A percentile compares a stretch with the other conserved stretches of the same genome.
Conservation (phyloP, 2,113 vertebrate species). For the Zeus faber region DNA sequence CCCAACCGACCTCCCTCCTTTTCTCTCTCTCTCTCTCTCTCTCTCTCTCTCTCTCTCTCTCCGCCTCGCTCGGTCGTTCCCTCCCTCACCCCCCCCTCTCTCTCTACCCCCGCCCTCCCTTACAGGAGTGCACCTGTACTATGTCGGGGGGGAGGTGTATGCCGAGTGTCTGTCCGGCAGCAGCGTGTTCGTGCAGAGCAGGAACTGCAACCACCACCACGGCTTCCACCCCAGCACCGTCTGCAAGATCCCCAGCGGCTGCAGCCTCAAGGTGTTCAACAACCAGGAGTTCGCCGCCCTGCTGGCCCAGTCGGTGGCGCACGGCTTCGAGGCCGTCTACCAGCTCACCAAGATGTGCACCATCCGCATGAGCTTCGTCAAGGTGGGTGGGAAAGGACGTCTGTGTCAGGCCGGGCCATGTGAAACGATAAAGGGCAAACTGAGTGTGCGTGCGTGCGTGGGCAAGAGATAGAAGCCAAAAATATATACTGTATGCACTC, state of each 20-base stretch:
- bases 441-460: too few relatives aligned
- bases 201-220: conserved; percentile 86
- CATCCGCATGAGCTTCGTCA: conserved; percentile 2
- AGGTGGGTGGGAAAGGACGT: too few relatives aligned
- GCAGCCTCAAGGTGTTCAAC: conserved; percentile 79
- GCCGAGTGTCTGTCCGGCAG: conserved; percentile 84
- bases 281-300: conserved; percentile 85
- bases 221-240: conserved; percentile 23
- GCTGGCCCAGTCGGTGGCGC: conserved; percentile 83
- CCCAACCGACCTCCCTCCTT: too few relatives aligned
- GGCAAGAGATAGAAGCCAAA: too few relatives aligned
- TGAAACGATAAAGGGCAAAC: too few relatives aligned
- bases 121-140: conserved; percentile 85
- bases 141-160: conserved; percentile 83
- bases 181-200: conserved; percentile 85
- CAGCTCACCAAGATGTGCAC: conserved; percentile 84
- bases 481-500: too few relatives aligned
- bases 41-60: too few relatives aligned
- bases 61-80: too few relatives aligned
- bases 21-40: too few relatives aligned
- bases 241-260: conserved; percentile 15
- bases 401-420: too few relatives aligned
- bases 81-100: too few relatives aligned
- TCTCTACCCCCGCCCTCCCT: too few relatives aligned
- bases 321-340: conserved; percentile 84